Evolutionary conservation across 2,797 vertebrate species (phyloP).

Genomic region (Aulostomus chinensis): DNA sequence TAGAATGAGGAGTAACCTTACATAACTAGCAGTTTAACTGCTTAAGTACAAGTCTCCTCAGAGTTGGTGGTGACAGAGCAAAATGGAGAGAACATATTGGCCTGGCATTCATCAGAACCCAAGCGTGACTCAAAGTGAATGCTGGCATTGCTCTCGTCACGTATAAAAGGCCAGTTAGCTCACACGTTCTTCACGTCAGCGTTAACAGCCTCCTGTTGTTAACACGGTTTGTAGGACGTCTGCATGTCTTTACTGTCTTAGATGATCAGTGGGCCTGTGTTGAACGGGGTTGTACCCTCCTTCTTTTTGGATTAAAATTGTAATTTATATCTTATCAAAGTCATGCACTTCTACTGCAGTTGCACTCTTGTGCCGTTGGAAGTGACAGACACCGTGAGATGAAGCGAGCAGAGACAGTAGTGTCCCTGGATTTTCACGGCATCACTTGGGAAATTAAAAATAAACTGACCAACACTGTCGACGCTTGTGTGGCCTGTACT

Average conservation of each 20-base stretch:
- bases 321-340: too few relatives aligned
- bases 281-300: too few relatives aligned
- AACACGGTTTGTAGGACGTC: too few relatives aligned
- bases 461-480: constrained; percentile 46
- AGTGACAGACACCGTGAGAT: constrained; percentile 30
- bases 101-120: neutral
- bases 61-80: neutral
- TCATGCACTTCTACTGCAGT: neutral
- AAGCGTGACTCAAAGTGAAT: neutral
- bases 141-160: neutral
- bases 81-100: neutral
- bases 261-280: too few relatives aligned
- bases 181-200: too few relatives aligned
- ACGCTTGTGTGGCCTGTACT: constrained; percentile 34
- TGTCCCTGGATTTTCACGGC: constrained; percentile 49
- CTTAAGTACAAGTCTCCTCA: too few relatives aligned
- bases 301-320: too few relatives aligned
- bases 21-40: too few relatives aligned
- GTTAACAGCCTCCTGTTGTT: too few relatives aligned
- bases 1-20: too few relatives aligned
- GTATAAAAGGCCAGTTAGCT: too few relatives aligned
- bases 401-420: constrained; percentile 48
- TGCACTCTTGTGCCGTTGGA: constrained; percentile 11
- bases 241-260: too few relatives aligned
- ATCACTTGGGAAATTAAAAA: constrained; percentile 62